Base-by-base conservation (phyloP, 2,113 vertebrate species). In the Lanius collurio region DNA sequence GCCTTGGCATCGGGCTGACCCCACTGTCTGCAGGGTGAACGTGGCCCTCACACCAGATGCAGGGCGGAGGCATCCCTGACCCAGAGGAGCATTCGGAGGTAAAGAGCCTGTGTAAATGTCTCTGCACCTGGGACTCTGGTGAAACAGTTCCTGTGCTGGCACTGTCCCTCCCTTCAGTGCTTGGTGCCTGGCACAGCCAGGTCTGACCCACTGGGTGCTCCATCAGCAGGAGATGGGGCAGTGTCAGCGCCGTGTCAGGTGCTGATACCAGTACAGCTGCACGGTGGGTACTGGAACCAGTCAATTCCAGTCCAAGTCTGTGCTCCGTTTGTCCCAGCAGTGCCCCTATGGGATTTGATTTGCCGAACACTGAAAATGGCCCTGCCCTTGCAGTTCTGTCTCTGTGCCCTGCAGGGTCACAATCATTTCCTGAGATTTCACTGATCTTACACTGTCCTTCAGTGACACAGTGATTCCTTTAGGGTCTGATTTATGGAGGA, bases 31-130 rank as follows among this genome's bases (percentile, higher is more conserved):
- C 63, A 9, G 70, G 27, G 28, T 3, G 35, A 30, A 3, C 15
- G 0, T 0, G 11, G 1, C 9, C n/a, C 63, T 16, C 47, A 1
- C 5, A 4, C 10, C 23, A 0, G 30, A 0, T 1, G 33, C 41
- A 3, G 31, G 80, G 80, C 55, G 26, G 68, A 5, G 1, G n/a
- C 30, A 5, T 3, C 35, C 70, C 52, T 10, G 21, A 17, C 3
- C 52, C 62, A 0, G 8, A 13, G 46, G 39, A 11, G 2, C 27
- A 0, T 3, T 14, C 0, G 2, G 37, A 9, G 21, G 17, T 1
- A 1, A 7, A 64, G 62, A 52, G 3, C 14, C 56, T 5, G n/a
- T 0, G 1, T 1, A 1, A 30, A 2, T 2, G 41, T 24, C 49
- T 33, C 63, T 26, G 64, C 23, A 15, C 2, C 30, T 6, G 67